A percentile compares a stretch with the other conserved stretches of the same genome.
These are phyloP conservation scores for Sinelater perroti DNA, from an alignment of 2,888 invertebrate species.

Conservation along the genomic window DNA sequence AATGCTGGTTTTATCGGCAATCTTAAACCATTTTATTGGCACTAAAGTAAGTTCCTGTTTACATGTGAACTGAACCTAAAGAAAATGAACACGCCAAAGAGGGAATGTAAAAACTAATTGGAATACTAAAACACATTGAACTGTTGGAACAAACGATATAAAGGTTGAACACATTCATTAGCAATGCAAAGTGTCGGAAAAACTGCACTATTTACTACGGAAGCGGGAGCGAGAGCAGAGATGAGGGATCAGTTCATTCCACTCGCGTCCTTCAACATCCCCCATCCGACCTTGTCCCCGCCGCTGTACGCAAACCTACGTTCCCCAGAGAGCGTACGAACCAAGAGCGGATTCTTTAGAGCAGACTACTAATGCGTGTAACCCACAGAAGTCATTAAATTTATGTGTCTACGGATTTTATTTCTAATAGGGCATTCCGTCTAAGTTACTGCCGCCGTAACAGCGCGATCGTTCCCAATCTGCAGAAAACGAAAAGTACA, in stretches of 20 bases:
- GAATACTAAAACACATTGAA: neutral
- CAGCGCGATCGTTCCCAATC: too few relatives aligned
- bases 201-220: constrained; percentile 34
- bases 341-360: constrained; percentile 12
- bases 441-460: too few relatives aligned
- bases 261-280: constrained; percentile 44
- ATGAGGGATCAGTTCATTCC: constrained; percentile 40
- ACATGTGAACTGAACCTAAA: constrained; percentile 4
- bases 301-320: constrained; percentile 24
- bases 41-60: constrained; percentile 2
- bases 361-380: constrained; percentile 9
- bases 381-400: constrained; percentile 11
- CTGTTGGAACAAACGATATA: constrained; percentile 14
- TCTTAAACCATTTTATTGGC: constrained; percentile 4
- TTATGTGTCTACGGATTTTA: constrained; percentile 11
- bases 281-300: constrained; percentile 41
- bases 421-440: neutral
- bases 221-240: constrained; percentile 20
- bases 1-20: neutral
- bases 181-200: constrained; percentile 27
- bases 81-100: constrained; percentile 4
- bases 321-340: constrained; percentile 16
- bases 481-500: too few relatives aligned
- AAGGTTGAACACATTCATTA: constrained; percentile 24
- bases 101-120: constrained; percentile 8